A percentile compares a stretch with the other conserved stretches of the same genome.
Evolutionary conservation across 2,113 vertebrate genomes (phyloP).

Genomic region (Apodemus sylvaticus): DNA sequence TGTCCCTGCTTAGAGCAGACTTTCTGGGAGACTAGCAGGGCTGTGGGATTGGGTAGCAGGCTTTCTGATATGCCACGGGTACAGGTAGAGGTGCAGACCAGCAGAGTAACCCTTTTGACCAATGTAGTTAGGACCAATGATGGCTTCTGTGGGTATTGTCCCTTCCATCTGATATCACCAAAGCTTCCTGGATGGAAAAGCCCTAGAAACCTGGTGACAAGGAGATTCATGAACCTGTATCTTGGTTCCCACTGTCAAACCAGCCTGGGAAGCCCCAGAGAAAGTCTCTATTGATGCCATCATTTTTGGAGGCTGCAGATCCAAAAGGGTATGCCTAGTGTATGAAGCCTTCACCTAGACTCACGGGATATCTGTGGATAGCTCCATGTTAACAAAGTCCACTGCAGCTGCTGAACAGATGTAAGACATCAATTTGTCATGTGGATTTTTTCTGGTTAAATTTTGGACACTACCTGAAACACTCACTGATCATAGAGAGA

Average conservation of each 20-base stretch:
- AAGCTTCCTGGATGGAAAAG: constrained; percentile 84
- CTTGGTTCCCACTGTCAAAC: constrained; percentile 85
- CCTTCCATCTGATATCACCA: constrained; percentile 64
- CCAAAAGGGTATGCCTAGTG: constrained; percentile 85
- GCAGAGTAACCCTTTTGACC: constrained; percentile 84
- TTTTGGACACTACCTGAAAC: constrained; percentile 82
- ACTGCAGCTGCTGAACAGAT: constrained; percentile 86
- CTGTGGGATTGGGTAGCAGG: no score
- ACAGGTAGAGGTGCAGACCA: no score
- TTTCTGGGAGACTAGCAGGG: no score
- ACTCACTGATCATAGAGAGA: constrained; percentile 82
- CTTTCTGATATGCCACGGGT: no score
- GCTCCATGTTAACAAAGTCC: constrained; percentile 85
- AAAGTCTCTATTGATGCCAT: constrained; percentile 87
- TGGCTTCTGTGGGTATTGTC: constrained; percentile 86
- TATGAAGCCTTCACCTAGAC: constrained; percentile 86
- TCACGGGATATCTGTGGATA: constrained; percentile 86
- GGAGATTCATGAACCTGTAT: constrained; percentile 82
- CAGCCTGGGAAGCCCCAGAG: constrained; percentile 83
- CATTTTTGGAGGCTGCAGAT: constrained; percentile 85
- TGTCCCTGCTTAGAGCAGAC: no score
- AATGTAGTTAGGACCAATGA: constrained; percentile 85
- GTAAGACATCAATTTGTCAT: constrained; percentile 87
- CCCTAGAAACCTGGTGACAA: constrained; percentile 82
- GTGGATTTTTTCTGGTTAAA: constrained; percentile 87